Base-by-base conservation (phyloP, 1,140 invertebrate species). In the Bombus waltoni region DNA sequence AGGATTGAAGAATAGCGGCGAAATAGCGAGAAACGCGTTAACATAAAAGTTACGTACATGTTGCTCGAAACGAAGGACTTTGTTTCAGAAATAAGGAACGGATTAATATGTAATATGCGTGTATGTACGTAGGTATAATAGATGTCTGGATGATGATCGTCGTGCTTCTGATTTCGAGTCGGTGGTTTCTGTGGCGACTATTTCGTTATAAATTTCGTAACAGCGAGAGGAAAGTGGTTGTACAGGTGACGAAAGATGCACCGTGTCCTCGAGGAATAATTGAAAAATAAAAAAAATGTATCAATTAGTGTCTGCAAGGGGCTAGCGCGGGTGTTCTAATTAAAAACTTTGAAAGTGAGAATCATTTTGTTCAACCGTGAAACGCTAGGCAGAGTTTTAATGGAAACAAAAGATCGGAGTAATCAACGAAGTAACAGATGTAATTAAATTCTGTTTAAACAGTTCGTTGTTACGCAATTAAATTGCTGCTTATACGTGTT, bases 371-470 rank as follows among this genome's bases (percentile, higher is more conserved):
- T 77, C 47, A 42, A 85, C 53, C 59, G 53, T 81, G 68, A 62
- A 88, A 83, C 81, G 66, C 47, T 62, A 74, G 66, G 75, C 6
- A 44, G 76, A 78, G 77, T 88, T 89, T 81, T 77, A 89, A 89
- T 81, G 88, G 84, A 88, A 88, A 73, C 75, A 81, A 87, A 88
- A 86, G 75, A 84, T 65, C 81, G 66, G 65, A 81, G 82, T 89
- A 85, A 88, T 87, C 66, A 47, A 62, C 47, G 80, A 83, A 88
- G 72, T 89, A 85, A 88, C 71, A 89, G 80, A 88, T 70, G 77
- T 81, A 89, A 89, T 89, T 78, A 88, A 89, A 87, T 81, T 77
- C 75, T 66, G 71, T 53, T 85, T 81, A 85, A 89, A 83, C 78
- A 66, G 32, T 71, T 71, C 13, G 44, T 40, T 22, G 38, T 57